Base-by-base conservation (phyloP, 2,888 invertebrate genomes). In the Craniophora ligustri region DNA sequence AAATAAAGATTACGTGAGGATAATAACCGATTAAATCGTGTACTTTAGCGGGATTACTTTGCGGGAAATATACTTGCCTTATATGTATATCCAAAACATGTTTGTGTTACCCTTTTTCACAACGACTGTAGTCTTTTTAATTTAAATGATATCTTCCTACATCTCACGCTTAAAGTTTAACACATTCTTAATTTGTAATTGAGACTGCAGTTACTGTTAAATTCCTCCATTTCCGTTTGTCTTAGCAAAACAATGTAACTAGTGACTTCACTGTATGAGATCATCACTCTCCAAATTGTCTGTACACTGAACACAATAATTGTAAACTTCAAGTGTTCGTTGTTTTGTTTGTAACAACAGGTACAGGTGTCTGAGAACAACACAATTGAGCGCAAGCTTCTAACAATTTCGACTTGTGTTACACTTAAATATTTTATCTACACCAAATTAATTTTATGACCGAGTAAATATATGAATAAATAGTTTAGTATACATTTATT, bases 291-390 rank as follows among this genome's bases (percentile, higher is more conserved):
- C 14, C 10, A 31, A 56, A 21, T 21, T 23, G 31, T 40, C 10
- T 13, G 5, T 2, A 13, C 16, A 16, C 23, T 4, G 10, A 41
- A 55, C 19, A 30, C 21, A 44, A n/a, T n/a, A n/a, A 41, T 30
- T 42, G 31, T 26, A 28, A 54, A 45, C 44, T 56, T 44, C 28
- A 23, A 28, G 11, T 39, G 19, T 31, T 14, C 15, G 6, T 13
- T 26, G 7, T 5, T 21, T 54, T 45, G 23, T 34, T 39, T 8
- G 13, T 36, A 11, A 31, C 15, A 30, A 26, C 10, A 8, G 5
- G n/a, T 10, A 26, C 11, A n/a, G n/a, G n/a, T n/a, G 8, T 28
- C 2, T n/a, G 18, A 11, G 30, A 42, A 34, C 26, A 30, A 30
- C 26, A 34, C 7, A 13, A 28, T 35, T 28, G 23, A 16, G 16